Conservation (phyloP, 2,797 vertebrate species). For the Oceanodroma leucorhoa region DNA sequence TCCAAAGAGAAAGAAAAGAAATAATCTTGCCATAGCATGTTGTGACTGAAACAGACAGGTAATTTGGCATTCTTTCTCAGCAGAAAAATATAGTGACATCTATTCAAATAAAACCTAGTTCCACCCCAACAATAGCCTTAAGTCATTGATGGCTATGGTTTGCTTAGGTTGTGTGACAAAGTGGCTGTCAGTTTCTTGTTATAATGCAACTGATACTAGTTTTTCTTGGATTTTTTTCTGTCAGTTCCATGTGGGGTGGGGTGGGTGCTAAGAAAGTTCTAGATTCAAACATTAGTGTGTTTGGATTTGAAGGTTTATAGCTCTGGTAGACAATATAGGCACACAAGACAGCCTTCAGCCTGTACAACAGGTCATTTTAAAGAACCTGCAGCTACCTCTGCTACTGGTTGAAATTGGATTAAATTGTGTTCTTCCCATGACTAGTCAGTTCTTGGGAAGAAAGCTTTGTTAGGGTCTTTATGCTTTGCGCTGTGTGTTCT, state of each 20-base stretch:
- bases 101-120: not conserved
- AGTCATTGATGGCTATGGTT: not conserved
- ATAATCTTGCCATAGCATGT: not conserved
- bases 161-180: not conserved
- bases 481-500: not conserved
- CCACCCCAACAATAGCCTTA: not conserved
- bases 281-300: not conserved
- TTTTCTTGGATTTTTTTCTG: not conserved
- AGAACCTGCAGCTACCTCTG: not conserved
- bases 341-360: not conserved
- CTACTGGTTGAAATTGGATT: not conserved
- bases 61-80: not conserved
- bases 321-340: not conserved
- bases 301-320: not conserved
- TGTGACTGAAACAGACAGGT: not conserved
- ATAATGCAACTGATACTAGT: not conserved
- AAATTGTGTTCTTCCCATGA: not conserved
- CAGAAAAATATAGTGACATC: not conserved
- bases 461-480: not conserved
- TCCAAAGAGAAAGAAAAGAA: not conserved
- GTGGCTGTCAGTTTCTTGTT: not conserved
- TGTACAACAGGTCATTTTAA: not conserved
- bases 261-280: not conserved
- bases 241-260: not conserved
- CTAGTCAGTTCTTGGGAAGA: not conserved